These are phyloP conservation scores for Heliconius hermathena DNA, from an alignment of 1,140 invertebrate species.

Conservation along the genomic window DNA sequence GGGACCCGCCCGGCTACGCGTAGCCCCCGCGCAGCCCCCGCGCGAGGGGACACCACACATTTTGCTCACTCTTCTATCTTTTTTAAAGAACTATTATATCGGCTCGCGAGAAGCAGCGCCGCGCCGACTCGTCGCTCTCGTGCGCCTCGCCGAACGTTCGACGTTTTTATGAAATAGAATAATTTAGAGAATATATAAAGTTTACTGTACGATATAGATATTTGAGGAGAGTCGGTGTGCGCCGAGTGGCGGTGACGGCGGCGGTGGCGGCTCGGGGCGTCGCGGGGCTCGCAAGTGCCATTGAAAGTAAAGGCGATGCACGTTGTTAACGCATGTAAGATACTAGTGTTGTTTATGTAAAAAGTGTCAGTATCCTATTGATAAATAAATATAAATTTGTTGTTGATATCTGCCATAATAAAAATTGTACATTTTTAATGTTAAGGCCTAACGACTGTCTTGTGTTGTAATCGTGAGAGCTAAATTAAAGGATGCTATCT, in stretches of 20 bases:
- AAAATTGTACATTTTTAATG: slow-evolving; percentile 73
- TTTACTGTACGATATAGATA: slow-evolving; percentile 33
- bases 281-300: slow-evolving; percentile 58
- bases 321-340: slow-evolving; percentile 63
- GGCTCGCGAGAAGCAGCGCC: slow-evolving; percentile 20
- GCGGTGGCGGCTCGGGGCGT: neutral
- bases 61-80: slow-evolving; percentile 48
- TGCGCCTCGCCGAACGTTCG: slow-evolving; percentile 27
- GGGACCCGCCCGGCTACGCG: slow-evolving; percentile 76
- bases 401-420: slow-evolving; percentile 81
- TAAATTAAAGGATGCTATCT: slow-evolving; percentile 42
- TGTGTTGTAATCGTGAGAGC: slow-evolving; percentile 51
- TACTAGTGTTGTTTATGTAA: slow-evolving; percentile 72
- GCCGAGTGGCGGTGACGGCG: neutral
- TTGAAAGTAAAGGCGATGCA: slow-evolving; percentile 45
- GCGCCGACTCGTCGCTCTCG: slow-evolving; percentile 5
- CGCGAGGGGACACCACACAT: slow-evolving; percentile 33
- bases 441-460: slow-evolving; percentile 79
- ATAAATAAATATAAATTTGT: slow-evolving; percentile 74
- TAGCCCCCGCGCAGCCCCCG: slow-evolving; percentile 53
- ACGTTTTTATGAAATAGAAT: slow-evolving; percentile 53
- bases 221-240: neutral
- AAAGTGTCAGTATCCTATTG: slow-evolving; percentile 71
- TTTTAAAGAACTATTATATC: slow-evolving; percentile 23
- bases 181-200: slow-evolving; percentile 53